Conservation (phyloP, 1,140 invertebrate genomes). For the Scaptomyza pallida region DNA sequence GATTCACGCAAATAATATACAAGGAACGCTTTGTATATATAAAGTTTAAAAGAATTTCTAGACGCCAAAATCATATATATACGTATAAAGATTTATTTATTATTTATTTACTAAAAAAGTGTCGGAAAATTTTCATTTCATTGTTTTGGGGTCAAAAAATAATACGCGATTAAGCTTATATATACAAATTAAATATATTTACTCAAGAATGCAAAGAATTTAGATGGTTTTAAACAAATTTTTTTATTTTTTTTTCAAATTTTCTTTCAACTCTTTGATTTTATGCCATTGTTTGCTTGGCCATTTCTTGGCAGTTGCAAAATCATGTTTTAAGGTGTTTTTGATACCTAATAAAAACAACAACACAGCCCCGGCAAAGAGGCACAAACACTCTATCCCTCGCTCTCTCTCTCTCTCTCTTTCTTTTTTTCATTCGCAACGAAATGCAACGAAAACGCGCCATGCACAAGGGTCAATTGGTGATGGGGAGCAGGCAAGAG, state of each 20-base stretch:
- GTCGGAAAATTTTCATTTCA: too few species aligned
- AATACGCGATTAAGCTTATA: too few species aligned
- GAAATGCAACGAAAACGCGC: slow-evolving; percentile 62
- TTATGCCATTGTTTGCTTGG: slow-evolving; percentile 54
- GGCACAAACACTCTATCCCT: slow-evolving; percentile 7
- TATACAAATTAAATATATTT: too few species aligned
- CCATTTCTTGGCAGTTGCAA: slow-evolving; percentile 69
- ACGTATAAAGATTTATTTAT: too few species aligned
- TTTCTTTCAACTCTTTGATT: background rate
- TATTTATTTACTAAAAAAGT: too few species aligned
- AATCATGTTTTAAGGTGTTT: slow-evolving; percentile 83
- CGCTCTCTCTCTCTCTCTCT: too few species aligned
- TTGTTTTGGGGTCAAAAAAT: too few species aligned
- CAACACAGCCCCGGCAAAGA: slow-evolving; percentile 53
- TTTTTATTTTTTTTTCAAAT: too few species aligned
- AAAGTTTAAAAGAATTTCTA: too few species aligned
- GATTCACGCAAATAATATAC: too few species aligned
- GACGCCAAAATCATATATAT: too few species aligned
- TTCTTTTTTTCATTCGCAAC: slow-evolving; percentile 13
- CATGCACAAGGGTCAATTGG: slow-evolving; percentile 56
- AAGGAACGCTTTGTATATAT: too few species aligned
- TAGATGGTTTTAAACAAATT: background rate
- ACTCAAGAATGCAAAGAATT: background rate
- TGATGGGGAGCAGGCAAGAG: slow-evolving; percentile 38
- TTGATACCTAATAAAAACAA: slow-evolving; percentile 83